Base-by-base conservation (phyloP, 30 jellyfish, hydroid and myxozoan species). In the Chrysaora quinquecirrha region DNA sequence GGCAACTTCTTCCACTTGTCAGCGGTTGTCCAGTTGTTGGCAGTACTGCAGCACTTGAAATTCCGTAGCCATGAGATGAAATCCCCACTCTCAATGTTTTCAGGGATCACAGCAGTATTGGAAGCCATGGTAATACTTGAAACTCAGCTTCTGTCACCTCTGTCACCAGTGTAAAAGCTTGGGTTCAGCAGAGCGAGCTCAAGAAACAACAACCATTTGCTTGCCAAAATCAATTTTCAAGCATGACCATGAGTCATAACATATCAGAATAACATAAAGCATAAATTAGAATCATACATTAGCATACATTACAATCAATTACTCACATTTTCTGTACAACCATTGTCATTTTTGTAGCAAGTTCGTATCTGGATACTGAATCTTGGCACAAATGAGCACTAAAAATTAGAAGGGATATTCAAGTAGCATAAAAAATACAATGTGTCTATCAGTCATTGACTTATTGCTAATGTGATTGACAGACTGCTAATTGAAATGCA, bases 301-400 rank as follows among this genome's bases (percentile, higher is more conserved):
- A n/a, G n/a, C n/a, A n/a, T n/a, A n/a, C n/a, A n/a, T n/a, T n/a
- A n/a, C n/a, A n/a, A n/a, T n/a, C n/a, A n/a, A n/a, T 12, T 30
- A 72, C 98, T 64, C 56, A 94, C 99, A 82, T 94, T 94, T 66
- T 82, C 89, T 20, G 97, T 87, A 30, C 83, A 74, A 2, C 99
- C 99, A 81, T 83, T 83, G 75, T 94, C 99, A 76, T 94, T 77
- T 78, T 79, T 82, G 81, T 94, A 94, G 71, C 99, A 83, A 0
- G 99, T 94, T 48, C 81, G 80, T 18, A 94, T 89, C 12, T 70
- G 65, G 23, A 94, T 94, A 48, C 96, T 72, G 74, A 94, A 94
- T 60, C 99, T 64, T 80, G 99, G 99, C 10, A 94, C 70, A 46
- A 94, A 87, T 21, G 99, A 94, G 60, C 97, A 86, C 99, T 94